phyloP scores from a whole-genome alignment of 2,113 vertebrate genomes.

The Lathamus discolor region DNA sequence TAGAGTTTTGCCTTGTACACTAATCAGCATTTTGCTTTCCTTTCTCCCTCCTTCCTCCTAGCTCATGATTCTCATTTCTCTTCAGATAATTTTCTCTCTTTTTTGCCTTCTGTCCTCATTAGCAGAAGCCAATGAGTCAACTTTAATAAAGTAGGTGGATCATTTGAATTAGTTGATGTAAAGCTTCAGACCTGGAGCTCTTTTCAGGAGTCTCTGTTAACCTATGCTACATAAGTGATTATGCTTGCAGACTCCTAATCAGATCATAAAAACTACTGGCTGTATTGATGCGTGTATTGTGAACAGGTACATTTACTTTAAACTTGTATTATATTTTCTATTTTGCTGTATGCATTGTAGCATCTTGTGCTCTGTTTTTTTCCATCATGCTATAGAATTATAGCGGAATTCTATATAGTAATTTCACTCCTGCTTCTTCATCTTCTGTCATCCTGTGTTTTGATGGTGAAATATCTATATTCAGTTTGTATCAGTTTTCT shows the following conservation, averaged over 20 bases:
- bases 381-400: neutral
- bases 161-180: slow-evolving; percentile 26
- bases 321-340: neutral
- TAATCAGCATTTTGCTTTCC: neutral
- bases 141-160: slow-evolving; percentile 38
- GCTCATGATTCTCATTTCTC: neutral
- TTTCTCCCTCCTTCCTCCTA: neutral
- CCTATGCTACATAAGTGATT: neutral
- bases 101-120: slow-evolving; percentile 8
- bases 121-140: neutral
- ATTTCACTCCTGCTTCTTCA: neutral
- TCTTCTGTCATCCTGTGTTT: neutral
- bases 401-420: neutral
- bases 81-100: neutral
- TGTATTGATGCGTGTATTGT: neutral
- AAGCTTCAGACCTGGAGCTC: slow-evolving; percentile 2
- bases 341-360: neutral
- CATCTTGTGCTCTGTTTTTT: neutral
- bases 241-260: neutral
- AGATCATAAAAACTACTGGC: neutral
- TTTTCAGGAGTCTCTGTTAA: neutral
- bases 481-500: neutral
- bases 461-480: neutral
- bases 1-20: neutral
- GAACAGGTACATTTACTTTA: neutral